Evolutionary conservation across 1,140 invertebrate genomes (phyloP).

Genomic region (Cotesia glomerata): DNA sequence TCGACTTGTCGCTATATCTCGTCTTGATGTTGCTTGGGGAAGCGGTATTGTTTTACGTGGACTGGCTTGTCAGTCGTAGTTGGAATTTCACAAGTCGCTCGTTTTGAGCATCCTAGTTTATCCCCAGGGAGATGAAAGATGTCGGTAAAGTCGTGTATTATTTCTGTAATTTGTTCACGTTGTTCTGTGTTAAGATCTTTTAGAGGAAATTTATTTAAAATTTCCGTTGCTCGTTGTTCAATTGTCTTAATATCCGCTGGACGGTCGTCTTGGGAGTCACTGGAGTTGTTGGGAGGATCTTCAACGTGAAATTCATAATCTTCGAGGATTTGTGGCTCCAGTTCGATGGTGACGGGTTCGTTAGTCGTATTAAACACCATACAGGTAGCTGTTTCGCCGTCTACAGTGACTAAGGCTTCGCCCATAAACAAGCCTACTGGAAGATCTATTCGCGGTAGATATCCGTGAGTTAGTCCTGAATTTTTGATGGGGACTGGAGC

Average conservation of each 20-base stretch:
- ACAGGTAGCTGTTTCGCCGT: background rate
- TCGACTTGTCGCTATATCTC: background rate
- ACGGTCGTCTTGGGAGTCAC: no score
- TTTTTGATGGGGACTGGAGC: background rate
- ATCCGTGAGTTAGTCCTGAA: background rate
- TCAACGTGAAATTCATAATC: background rate
- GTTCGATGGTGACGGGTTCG: background rate
- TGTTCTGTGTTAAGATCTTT: background rate
- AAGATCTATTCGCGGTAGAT: background rate
- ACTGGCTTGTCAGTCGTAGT: no score
- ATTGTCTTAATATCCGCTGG: background rate
- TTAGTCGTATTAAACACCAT: background rate
- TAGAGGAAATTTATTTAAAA: background rate
- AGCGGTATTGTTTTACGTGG: no score
- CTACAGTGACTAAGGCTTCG: background rate
- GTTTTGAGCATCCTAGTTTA: background rate
- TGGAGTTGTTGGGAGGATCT: background rate
- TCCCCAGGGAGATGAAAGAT: constrained; percentile 18
- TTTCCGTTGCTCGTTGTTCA: background rate
- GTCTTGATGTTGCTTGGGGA: no score
- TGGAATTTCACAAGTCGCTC: background rate
- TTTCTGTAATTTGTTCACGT: background rate
- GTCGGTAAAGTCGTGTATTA: background rate
- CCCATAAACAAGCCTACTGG: background rate
- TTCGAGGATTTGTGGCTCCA: background rate